Base-by-base conservation (phyloP, 1,140 invertebrate genomes). In the Mylabris phalerata region DNA sequence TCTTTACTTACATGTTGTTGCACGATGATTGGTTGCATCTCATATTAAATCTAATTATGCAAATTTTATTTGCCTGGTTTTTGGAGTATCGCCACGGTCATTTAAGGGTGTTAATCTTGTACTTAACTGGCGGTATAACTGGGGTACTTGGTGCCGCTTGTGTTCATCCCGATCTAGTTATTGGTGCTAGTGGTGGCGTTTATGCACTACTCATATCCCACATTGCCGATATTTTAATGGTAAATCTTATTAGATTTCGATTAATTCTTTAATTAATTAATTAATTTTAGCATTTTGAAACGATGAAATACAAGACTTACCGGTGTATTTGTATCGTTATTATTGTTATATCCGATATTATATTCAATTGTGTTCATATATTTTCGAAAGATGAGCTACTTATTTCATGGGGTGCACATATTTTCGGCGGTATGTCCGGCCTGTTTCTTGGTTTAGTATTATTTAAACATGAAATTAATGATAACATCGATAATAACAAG, bases 161-260 rank as follows among this genome's bases (percentile, higher is more conserved):
- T 59, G 75, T 90, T 63, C 90, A 95, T 75, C 89, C 90, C 0
- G 74, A 78, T 66, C 81, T 90, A 44, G 79, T 98, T 51, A 86
- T 93, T 46, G 95, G 95, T 11, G 90, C 94, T 45, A 95, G 92
- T 47, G 94, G 90, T 9, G 94, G 93, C n/a, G 92, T 94, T 50
- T 98, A 97, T 77, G 89, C 93, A 27, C 76, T 98, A 42, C 84
- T 98, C 45, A 87, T 91, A 40, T 94, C 93, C 61, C 93, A 98
- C 74, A 76, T 96, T 48, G 86, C 95, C 24, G 92, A 93, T 75
- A 82, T 96, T 50, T 84, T 92, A 71, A 78, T 95, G 78, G 90
- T 92, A 77, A 83, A 78, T 75, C 9, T 24, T 59, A 58, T 56
- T 56, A 19, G 19, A 19, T 63, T 60, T 27, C n/a, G 24, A 27